These are phyloP conservation scores for Psephotus haematonotus DNA, from an alignment of 2,113 vertebrate species.

Conservation along the genomic window DNA sequence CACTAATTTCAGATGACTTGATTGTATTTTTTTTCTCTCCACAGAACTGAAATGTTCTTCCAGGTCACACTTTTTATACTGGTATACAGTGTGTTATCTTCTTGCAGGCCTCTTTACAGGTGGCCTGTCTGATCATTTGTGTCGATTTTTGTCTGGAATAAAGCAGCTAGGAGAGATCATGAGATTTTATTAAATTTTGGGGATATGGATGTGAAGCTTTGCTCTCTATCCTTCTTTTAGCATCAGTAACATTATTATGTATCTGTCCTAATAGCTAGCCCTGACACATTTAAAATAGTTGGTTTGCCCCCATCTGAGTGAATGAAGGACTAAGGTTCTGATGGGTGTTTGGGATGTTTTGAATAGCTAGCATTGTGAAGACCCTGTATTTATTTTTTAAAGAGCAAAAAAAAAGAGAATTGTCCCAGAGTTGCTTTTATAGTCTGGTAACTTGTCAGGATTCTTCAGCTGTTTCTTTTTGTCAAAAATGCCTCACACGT, in stretches of 20 bases:
- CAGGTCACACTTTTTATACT: background rate
- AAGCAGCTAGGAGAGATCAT: background rate
- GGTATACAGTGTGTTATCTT: background rate
- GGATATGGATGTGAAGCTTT: background rate
- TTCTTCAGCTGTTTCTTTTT: background rate
- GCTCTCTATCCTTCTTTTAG: background rate
- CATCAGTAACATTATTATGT: background rate
- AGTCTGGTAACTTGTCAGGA: background rate
- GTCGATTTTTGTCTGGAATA: background rate
- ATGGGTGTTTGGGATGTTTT: background rate
- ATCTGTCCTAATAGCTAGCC: background rate
- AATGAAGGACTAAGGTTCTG: background rate
- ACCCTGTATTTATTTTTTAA: background rate
- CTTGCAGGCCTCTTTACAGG: background rate
- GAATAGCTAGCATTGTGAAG: background rate
- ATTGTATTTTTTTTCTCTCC: background rate
- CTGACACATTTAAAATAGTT: background rate
- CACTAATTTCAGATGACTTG: background rate
- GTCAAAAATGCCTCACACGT: background rate
- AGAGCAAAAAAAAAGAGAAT: background rate
- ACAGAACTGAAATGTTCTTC: background rate
- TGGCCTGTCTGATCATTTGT: background rate
- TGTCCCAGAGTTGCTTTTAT: background rate
- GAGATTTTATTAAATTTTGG: background rate
- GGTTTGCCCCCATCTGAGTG: background rate